Evolutionary conservation across 2,888 invertebrate species (phyloP).

Genomic region (Diarsia mendica): DNA sequence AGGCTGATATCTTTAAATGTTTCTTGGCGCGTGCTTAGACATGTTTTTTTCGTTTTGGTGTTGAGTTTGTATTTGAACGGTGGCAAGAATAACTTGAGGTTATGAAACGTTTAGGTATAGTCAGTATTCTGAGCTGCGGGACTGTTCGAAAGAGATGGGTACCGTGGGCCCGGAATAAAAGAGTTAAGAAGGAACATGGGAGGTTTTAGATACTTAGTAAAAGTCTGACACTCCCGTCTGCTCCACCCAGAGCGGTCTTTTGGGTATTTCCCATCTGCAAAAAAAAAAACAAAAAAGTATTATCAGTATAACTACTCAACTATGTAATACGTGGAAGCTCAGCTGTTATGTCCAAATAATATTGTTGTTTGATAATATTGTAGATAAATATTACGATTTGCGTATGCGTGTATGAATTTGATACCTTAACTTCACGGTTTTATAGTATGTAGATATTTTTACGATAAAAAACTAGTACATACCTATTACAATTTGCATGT

Average conservation of each 20-base stretch:
- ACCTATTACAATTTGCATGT: conserved; percentile 1
- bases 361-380: neutral
- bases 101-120: no score
- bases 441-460: neutral
- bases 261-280: no score
- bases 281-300: no score
- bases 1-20: no score
- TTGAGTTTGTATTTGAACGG: neutral
- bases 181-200: no score
- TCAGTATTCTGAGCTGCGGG: no score
- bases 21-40: neutral
- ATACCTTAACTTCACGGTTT: neutral
- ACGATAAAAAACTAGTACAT: conserved; percentile 5
- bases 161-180: no score
- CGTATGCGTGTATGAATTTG: neutral
- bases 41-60: neutral
- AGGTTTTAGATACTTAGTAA: no score
- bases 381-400: neutral
- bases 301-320: no score
- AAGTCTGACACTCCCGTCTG: no score
- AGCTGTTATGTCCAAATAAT: neutral
- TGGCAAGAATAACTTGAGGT: neutral
- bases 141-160: no score
- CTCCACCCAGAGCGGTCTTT: no score
- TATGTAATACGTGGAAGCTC: neutral